A percentile compares a stretch with the other conserved stretches of the same genome.
Evolutionary conservation across 2,888 invertebrate species (phyloP).

Genomic region (Sinodicranocentrus sp.): DNA sequence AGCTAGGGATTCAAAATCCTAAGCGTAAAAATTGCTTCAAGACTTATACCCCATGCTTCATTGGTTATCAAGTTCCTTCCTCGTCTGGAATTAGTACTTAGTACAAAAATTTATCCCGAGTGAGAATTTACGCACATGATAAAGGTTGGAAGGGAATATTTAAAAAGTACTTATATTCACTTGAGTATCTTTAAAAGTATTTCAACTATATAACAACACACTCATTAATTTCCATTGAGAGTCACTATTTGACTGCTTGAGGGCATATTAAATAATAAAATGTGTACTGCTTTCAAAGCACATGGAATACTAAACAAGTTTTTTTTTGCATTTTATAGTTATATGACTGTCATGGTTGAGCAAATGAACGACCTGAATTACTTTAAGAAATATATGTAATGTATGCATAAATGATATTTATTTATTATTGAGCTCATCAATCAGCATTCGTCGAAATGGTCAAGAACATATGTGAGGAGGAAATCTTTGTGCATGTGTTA

Average conservation of each 20-base stretch:
- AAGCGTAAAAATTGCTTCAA: background rate
- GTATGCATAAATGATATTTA: conserved; percentile 49
- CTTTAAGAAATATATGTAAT: conserved; percentile 6
- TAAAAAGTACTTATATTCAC: background rate
- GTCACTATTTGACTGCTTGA: background rate
- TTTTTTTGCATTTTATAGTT: conserved; percentile 15
- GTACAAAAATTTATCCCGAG: background rate
- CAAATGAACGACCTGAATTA: background rate
- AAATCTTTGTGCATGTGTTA: background rate
- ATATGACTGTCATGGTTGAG: background rate
- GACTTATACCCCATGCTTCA: background rate
- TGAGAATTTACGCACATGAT: too few species aligned
- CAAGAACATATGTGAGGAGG: background rate
- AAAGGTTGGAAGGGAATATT: too few species aligned
- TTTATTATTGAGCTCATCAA: conserved; percentile 50
- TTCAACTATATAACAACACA: background rate
- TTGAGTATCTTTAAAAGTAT: background rate
- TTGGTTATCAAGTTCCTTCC: conserved; percentile 25
- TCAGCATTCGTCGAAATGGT: conserved; percentile 4
- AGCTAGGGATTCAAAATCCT: background rate
- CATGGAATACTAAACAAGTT: conserved; percentile 45
- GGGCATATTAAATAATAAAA: conserved; percentile 51
- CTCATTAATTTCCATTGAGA: conserved; percentile 19
- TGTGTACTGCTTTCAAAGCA: conserved; percentile 40
- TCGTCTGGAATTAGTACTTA: conserved; percentile 26